These are phyloP conservation scores for Ecdyonurus torrentis DNA, from an alignment of 2,888 invertebrate species.

Conservation along the genomic window DNA sequence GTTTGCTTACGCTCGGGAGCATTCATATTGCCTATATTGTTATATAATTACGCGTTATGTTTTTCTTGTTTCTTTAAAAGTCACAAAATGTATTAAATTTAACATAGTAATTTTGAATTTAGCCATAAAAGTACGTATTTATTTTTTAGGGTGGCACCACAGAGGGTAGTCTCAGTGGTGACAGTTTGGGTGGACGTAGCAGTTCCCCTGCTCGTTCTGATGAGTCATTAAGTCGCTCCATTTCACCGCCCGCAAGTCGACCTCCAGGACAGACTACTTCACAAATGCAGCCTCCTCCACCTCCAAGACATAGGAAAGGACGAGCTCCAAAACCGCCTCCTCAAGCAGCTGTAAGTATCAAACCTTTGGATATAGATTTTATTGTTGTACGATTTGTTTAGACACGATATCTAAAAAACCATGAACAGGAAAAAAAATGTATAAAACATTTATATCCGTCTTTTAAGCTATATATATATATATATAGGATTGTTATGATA, in stretches of 20 bases:
- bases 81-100: too few species aligned
- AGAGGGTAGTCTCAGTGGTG: conserved; percentile 31
- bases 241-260: conserved; percentile 16
- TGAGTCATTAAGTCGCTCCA: conserved; percentile 23
- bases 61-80: too few species aligned
- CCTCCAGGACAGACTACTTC: conserved; percentile 16
- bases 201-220: conserved; percentile 44
- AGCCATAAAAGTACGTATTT: too few species aligned
- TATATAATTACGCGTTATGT: too few species aligned
- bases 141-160: conserved; percentile 21
- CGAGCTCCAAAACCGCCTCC: conserved; percentile 39
- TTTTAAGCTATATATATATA: too few species aligned
- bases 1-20: too few species aligned
- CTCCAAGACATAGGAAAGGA: conserved; percentile 26
- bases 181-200: conserved; percentile 30
- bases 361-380: too few species aligned
- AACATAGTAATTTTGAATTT: too few species aligned
- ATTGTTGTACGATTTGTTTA: too few species aligned
- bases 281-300: conserved; percentile 7
- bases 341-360: conserved; percentile 6
- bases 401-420: not conserved
- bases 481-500: too few species aligned
- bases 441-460: not conserved
- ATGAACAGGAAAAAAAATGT: not conserved
- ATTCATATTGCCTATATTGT: too few species aligned